phyloP scores from a whole-genome alignment of 2,113 vertebrate species.

The Casuarius casuarius region DNA sequence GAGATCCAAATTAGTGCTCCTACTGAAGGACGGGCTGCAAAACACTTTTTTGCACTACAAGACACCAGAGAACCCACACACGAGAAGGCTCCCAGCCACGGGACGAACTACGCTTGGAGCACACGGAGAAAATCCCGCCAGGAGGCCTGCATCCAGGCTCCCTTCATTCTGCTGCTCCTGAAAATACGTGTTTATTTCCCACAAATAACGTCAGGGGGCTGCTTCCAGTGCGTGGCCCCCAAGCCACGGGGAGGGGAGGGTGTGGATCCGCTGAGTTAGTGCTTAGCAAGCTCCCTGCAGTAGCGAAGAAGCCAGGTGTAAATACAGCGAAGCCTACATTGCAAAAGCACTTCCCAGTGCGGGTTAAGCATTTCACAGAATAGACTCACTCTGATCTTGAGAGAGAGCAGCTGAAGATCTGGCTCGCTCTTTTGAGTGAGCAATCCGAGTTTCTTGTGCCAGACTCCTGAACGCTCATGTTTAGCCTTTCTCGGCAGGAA shows the following conservation, averaged over 20 bases:
- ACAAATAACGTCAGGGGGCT: neutral
- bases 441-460: neutral
- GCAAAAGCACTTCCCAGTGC: neutral
- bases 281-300: neutral
- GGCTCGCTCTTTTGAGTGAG: conserved; percentile 2
- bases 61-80: neutral
- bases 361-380: neutral
- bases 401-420: conserved; percentile 43
- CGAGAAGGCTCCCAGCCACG: neutral
- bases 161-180: neutral
- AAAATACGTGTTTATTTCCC: neutral
- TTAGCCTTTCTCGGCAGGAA: conserved; percentile 45
- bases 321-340: neutral
- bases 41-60: accelerated
- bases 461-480: conserved; percentile 14
- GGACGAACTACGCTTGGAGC: neutral
- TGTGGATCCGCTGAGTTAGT: neutral
- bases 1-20: neutral
- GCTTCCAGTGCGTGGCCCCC: accelerated
- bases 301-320: neutral
- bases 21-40: neutral
- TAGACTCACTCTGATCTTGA: neutral
- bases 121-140: neutral
- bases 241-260: neutral
- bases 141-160: neutral